Percentiles rank a stretch among this genome's conserved stretches.
These are phyloP conservation scores for Paramormyrops kingsleyae DNA, from an alignment of 2,113 vertebrate species.

Conservation along the genomic window DNA sequence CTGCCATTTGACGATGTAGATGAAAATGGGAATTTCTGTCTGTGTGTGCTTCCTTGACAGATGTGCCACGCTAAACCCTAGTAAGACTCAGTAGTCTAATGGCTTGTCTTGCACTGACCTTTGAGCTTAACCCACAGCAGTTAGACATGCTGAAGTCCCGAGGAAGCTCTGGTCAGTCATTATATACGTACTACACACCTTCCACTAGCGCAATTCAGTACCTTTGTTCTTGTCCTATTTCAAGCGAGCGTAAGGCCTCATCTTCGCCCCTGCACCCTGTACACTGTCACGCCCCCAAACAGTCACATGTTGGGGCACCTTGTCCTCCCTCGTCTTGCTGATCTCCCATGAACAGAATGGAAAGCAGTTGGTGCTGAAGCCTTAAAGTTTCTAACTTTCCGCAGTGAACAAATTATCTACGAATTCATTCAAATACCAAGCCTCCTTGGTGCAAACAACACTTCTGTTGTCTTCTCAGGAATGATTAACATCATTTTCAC, in stretches of 20 bases:
- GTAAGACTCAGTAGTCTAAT: not conserved
- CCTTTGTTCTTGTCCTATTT: not conserved
- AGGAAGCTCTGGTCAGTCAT: not conserved
- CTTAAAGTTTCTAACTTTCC: not conserved
- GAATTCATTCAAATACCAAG: not conserved
- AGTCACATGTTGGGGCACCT: not conserved
- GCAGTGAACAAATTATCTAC: not conserved
- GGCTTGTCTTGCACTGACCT: not conserved
- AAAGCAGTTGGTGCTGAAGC: not conserved
- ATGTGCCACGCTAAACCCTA: not conserved
- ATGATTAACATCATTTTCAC: not conserved
- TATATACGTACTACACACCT: not conserved
- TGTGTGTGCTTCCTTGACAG: not conserved
- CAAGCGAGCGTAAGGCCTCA: not conserved
- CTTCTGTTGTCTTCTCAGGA: not conserved
- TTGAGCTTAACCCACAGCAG: not conserved
- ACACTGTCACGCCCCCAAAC: not conserved
- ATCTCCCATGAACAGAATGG: not conserved
- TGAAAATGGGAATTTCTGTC: not conserved
- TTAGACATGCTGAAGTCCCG: not conserved
- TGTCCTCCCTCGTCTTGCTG: not conserved
- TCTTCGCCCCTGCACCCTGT: not conserved
- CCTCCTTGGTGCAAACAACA: not conserved
- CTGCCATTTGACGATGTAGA: not conserved
- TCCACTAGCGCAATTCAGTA: not conserved